Conservation (phyloP, 2,797 vertebrate species). For the Merluccius polli region DNA sequence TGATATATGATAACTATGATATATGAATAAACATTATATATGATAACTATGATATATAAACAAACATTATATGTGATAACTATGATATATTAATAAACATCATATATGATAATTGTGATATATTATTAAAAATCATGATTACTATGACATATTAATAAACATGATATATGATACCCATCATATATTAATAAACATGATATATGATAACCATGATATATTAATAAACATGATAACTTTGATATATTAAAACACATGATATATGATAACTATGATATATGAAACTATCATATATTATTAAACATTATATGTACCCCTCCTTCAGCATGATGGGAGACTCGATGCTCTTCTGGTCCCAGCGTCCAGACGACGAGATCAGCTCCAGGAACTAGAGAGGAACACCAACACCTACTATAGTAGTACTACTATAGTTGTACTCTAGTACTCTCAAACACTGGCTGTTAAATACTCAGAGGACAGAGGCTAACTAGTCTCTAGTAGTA, state of each 20-base stretch:
- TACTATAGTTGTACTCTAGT: not conserved
- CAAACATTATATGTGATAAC: too few relatives aligned
- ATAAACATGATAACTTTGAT: too few relatives aligned
- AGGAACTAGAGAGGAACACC: slow-evolving; percentile 78
- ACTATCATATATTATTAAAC: too few relatives aligned
- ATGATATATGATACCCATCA: not conserved
- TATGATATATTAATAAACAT: not conserved
- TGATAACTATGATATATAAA: not conserved
- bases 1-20: slow-evolving; percentile 32
- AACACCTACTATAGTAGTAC: not conserved
- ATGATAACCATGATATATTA: not conserved
- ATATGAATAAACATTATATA: not conserved
- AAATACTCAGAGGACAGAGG: too few relatives aligned
- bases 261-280: not conserved
- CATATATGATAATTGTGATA: not conserved
- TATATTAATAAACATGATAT: not conserved
- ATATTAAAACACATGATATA: not conserved
- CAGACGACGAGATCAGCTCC: slow-evolving; percentile 96
- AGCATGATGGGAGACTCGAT: slow-evolving; percentile 96
- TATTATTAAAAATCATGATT: not conserved
- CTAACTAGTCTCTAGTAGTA: too few relatives aligned
- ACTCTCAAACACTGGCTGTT: not conserved
- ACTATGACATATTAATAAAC: not conserved
- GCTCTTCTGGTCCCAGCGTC: slow-evolving; percentile 94
- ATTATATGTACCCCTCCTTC: slow-evolving; percentile 89